Conservation (phyloP, 2,888 invertebrate species). For the Saturnia pavonia region DNA sequence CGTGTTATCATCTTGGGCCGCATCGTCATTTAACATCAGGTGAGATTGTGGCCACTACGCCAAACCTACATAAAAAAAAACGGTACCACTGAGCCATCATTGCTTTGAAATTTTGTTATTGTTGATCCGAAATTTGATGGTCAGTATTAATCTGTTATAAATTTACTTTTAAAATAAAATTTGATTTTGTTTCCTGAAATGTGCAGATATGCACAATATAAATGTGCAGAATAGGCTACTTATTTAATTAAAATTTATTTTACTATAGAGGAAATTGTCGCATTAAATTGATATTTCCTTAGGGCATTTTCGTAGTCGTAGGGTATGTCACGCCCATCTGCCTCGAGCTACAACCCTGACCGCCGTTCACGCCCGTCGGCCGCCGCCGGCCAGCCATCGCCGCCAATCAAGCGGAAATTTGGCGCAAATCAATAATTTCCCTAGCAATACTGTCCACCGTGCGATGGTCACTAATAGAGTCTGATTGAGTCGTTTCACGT, state of each 20-base stretch:
- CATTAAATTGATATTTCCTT: slow-evolving; percentile 11
- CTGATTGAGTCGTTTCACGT: slow-evolving; percentile 53
- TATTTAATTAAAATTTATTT: neutral
- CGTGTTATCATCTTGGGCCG: no score
- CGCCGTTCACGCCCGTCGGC: slow-evolving; percentile 58
- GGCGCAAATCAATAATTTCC: slow-evolving; percentile 78
- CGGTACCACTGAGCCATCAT: no score
- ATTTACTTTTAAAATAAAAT: neutral
- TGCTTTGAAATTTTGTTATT: no score
- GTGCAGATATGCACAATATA: neutral
- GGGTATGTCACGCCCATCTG: slow-evolving; percentile 14
- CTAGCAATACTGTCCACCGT: slow-evolving; percentile 54
- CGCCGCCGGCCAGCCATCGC: slow-evolving; percentile 49
- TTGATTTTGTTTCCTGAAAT: neutral
- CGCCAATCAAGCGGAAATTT: slow-evolving; percentile 71
- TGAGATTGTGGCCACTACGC: no score
- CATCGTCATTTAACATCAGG: no score
- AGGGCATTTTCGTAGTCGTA: slow-evolving; percentile 9
- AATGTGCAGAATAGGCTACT: neutral
- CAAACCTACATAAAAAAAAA: no score
- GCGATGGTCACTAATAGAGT: slow-evolving; percentile 56
- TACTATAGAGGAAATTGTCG: neutral
- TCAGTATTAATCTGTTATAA: no score
- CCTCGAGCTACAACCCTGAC: slow-evolving; percentile 37
- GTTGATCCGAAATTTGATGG: no score